Conservation (phyloP, 2,797 vertebrate genomes). For the Pseudocheirus occidentalis region DNA sequence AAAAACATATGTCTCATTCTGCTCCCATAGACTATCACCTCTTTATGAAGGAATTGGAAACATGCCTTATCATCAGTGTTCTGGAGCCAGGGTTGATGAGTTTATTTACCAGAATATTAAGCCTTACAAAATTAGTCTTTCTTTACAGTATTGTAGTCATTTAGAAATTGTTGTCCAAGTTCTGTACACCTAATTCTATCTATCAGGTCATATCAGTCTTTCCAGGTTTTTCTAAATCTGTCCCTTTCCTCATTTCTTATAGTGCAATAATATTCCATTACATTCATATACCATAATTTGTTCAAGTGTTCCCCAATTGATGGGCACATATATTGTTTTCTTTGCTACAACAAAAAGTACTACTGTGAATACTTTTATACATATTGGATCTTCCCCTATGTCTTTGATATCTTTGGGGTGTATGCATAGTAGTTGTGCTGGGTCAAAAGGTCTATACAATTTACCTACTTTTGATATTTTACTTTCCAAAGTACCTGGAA, state of each 20-base stretch:
- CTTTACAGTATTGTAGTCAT: not conserved
- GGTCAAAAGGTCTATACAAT: not conserved
- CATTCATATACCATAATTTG: not conserved
- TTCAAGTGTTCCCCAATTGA: not conserved
- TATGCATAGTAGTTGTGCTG: not conserved
- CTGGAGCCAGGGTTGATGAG: not conserved
- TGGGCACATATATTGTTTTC: not conserved
- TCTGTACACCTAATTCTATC: not conserved
- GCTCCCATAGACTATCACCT: not conserved
- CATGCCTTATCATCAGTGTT: not conserved
- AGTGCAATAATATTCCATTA: not conserved
- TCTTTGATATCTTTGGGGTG: not conserved
- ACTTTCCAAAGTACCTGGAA: not conserved
- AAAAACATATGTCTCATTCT: not conserved
- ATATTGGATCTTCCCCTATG: not conserved
- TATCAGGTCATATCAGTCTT: not conserved
- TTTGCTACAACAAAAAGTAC: not conserved
- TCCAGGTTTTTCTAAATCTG: not conserved
- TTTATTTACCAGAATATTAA: not conserved
- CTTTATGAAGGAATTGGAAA: not conserved
- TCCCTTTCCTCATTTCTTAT: not conserved
- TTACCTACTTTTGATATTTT: not conserved
- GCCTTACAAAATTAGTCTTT: not conserved
- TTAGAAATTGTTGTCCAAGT: not conserved
- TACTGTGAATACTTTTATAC: not conserved